Conservation (phyloP, 2,888 invertebrate species). For the Noctuana brunneofusca region DNA sequence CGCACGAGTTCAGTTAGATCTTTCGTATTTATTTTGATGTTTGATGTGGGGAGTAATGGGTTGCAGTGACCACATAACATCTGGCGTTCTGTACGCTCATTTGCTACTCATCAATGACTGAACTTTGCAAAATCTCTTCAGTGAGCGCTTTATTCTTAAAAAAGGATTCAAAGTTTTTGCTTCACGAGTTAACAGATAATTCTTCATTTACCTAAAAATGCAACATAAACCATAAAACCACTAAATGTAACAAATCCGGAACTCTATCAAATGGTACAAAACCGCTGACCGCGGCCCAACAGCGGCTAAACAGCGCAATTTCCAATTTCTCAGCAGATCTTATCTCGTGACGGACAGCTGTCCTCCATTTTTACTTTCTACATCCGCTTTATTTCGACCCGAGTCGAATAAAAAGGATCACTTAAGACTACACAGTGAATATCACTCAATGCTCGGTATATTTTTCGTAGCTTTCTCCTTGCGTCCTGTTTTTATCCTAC, state of each 20-base stretch:
- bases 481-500: constrained; percentile 83
- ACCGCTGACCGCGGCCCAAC: constrained; percentile 23
- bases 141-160: no score
- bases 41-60: no score
- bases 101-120: no score
- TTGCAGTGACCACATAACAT: no score
- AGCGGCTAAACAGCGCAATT: constrained; percentile 23
- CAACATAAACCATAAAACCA: no score
- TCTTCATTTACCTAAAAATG: no score
- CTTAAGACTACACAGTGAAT: constrained; percentile 56
- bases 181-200: no score
- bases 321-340: constrained; percentile 37
- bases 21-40: no score
- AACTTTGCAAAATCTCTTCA: no score
- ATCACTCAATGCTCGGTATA: constrained; percentile 72
- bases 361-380: constrained; percentile 41
- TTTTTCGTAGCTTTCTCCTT: constrained; percentile 73
- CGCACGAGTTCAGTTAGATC: no score
- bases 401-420: constrained; percentile 49
- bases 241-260: neutral
- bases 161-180: no score
- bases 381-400: constrained; percentile 40
- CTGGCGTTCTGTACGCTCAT: no score
- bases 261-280: constrained; percentile 11
- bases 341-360: constrained; percentile 41